A percentile compares a stretch with the other conserved stretches of the same genome.
Evolutionary conservation across 2,797 vertebrate genomes (phyloP).

Genomic region (Petrocephalus schoutedeni): DNA sequence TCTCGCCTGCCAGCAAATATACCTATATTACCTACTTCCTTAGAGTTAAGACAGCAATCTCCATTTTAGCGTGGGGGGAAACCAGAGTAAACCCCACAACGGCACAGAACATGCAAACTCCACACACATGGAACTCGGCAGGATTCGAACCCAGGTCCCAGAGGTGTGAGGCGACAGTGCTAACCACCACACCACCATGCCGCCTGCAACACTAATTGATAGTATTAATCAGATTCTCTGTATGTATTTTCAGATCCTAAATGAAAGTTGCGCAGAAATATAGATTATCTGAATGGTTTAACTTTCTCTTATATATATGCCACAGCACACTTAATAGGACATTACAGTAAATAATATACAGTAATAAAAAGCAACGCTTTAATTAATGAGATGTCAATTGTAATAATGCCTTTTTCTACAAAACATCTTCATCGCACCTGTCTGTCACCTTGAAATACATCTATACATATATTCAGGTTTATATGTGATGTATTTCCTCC

Average conservation of each 20-base stretch:
- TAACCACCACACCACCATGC: no score
- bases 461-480: background rate
- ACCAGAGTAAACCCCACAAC: no score
- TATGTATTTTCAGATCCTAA: background rate
- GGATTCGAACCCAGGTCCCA: no score
- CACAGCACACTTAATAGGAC: background rate
- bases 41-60: background rate
- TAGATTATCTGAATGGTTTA: background rate
- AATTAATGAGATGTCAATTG: background rate
- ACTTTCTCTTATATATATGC: background rate
- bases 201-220: background rate
- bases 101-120: no score
- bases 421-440: background rate
- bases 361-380: background rate
- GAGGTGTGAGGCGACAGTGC: no score
- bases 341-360: background rate
- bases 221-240: background rate
- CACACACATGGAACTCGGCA: no score
- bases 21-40: background rate
- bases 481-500: background rate
- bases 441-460: background rate
- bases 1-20: background rate
- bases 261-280: background rate
- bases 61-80: background rate
- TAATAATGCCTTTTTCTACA: background rate